Conservation (phyloP, 2,888 invertebrate species). For the Iselma pallidipennis region DNA sequence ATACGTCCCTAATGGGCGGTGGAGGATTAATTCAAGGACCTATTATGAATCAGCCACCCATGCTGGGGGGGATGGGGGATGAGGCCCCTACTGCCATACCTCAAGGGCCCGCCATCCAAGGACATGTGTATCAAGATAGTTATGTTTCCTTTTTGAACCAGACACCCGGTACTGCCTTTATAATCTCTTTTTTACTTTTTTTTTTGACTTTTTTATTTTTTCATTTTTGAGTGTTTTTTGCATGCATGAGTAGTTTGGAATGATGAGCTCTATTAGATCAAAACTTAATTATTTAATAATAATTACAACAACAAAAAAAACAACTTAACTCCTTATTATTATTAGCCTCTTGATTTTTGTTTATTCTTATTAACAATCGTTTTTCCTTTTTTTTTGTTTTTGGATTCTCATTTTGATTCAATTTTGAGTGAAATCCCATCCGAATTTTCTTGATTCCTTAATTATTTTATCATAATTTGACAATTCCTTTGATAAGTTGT, state of each 20-base stretch:
- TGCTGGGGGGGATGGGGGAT: slow-evolving; percentile 37
- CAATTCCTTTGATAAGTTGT: neutral
- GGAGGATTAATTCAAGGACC: slow-evolving; percentile 39
- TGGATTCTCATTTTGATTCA: too few relatives aligned
- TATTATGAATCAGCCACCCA: slow-evolving; percentile 38
- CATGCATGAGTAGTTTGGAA: slow-evolving; percentile 50
- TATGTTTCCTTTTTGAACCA: slow-evolving; percentile 70
- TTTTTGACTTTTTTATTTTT: slow-evolving; percentile 24
- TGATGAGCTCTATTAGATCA: slow-evolving; percentile 36
- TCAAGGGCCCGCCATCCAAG: slow-evolving; percentile 45
- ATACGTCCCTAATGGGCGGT: slow-evolving; percentile 21
- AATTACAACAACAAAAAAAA: too few relatives aligned
- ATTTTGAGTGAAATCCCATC: too few relatives aligned
- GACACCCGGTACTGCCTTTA: slow-evolving; percentile 57
- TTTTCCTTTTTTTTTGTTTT: neutral
- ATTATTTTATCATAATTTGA: too few relatives aligned
- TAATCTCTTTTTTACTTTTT: slow-evolving; percentile 43
- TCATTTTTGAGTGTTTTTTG: slow-evolving; percentile 45
- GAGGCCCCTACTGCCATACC: slow-evolving; percentile 43
- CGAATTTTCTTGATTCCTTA: too few relatives aligned
- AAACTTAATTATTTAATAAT: too few relatives aligned
- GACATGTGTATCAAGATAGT: slow-evolving; percentile 67
- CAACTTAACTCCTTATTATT: neutral
- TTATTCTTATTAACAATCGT: neutral
- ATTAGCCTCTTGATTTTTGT: neutral